These are phyloP conservation scores for Cerastis leucographa DNA, from an alignment of 2,888 invertebrate genomes.

Conservation along the genomic window DNA sequence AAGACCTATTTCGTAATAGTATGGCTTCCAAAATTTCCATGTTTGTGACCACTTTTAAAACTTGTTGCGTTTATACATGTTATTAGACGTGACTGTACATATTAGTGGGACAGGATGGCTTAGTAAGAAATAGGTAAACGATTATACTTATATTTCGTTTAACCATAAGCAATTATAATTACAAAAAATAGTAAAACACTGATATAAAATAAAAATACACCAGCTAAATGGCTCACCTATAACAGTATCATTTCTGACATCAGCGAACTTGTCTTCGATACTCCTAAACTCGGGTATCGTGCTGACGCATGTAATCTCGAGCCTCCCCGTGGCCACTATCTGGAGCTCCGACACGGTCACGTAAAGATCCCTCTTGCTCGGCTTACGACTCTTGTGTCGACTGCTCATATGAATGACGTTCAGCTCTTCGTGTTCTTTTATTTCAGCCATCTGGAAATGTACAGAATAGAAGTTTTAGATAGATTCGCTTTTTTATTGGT, in stretches of 20 bases:
- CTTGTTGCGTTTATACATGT: too few relatives aligned
- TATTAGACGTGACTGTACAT: too few relatives aligned
- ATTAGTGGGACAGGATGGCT: background rate
- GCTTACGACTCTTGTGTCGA: constrained; percentile 83
- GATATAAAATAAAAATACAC: background rate
- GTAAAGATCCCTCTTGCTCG: constrained; percentile 91
- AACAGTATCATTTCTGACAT: constrained; percentile 93
- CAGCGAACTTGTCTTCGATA: constrained; percentile 93
- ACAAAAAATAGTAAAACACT: background rate
- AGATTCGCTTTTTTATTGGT: background rate
- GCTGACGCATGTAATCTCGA: constrained; percentile 94
- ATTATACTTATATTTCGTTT: background rate
- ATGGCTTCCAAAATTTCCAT: too few relatives aligned
- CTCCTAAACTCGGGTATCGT: constrained; percentile 95
- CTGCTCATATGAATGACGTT: constrained; percentile 79
- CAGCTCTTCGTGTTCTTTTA: constrained; percentile 75
- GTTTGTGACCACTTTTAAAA: too few relatives aligned
- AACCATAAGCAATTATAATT: background rate
- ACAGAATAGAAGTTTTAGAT: background rate
- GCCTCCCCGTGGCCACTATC: constrained; percentile 92
- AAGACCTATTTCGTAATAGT: too few relatives aligned
- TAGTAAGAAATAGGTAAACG: background rate
- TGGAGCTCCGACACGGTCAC: constrained; percentile 94
- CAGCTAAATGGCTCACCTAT: constrained; percentile 88
- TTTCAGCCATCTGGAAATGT: constrained; percentile 74